Percentiles rank a stretch among this genome's conserved stretches.
Conservation (phyloP, 2,888 invertebrate genomes). For the Nineta flava region DNA sequence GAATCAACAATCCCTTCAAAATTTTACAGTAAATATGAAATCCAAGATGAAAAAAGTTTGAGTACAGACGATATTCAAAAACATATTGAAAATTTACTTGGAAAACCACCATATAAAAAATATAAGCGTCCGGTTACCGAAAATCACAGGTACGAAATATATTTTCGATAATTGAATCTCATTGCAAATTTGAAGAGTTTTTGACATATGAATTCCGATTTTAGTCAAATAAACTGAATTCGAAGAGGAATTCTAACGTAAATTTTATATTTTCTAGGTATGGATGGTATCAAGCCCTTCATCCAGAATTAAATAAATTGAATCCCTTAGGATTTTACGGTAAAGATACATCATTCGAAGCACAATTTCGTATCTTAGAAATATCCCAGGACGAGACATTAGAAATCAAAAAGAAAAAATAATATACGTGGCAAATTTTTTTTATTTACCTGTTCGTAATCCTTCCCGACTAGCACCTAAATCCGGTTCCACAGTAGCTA, state of each 20-base stretch:
- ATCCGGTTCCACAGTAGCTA: conserved; percentile 56
- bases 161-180: too few relatives aligned
- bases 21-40: conserved; percentile 19
- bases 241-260: neutral
- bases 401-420: neutral
- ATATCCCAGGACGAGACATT: conserved; percentile 23
- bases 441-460: conserved; percentile 63
- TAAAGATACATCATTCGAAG: conserved; percentile 32
- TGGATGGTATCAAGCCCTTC: conserved; percentile 29
- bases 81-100: conserved; percentile 19
- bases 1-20: conserved; percentile 22
- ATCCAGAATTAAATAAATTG: conserved; percentile 7
- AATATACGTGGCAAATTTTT: neutral
- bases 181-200: too few relatives aligned
- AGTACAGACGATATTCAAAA: conserved; percentile 16
- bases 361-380: conserved; percentile 27
- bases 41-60: conserved; percentile 9
- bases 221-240: too few relatives aligned
- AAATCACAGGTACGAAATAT: conserved; percentile 23
- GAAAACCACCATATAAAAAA: conserved; percentile 20
- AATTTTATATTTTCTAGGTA: conserved; percentile 20
- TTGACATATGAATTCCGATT: too few relatives aligned
- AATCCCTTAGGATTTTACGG: conserved; percentile 25
- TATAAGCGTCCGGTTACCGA: conserved; percentile 22
- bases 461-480: conserved; percentile 74